These are phyloP conservation scores for Jaculus jaculus DNA, from an alignment of 2,113 vertebrate species.

Conservation along the genomic window DNA sequence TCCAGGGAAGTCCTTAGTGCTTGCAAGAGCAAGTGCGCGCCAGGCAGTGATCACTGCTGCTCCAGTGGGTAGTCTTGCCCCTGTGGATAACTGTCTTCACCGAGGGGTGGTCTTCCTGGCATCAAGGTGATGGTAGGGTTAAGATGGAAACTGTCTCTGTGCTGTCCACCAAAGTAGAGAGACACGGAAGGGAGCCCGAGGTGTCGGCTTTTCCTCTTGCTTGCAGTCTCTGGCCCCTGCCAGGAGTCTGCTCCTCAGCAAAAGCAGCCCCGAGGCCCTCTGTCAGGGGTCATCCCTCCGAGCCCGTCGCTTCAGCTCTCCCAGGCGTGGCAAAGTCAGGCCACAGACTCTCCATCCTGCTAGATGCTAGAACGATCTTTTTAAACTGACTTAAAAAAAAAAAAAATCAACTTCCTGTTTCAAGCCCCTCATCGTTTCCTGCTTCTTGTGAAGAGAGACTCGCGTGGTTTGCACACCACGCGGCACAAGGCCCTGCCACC, in stretches of 20 bases:
- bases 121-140: neutral
- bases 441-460: neutral
- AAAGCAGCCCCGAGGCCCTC: neutral
- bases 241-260: neutral
- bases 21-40: neutral
- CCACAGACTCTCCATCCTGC: neutral
- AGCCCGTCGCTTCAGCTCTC: neutral
- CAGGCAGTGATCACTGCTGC: neutral
- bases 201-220: neutral
- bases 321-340: neutral
- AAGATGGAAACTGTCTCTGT: neutral
- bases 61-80: neutral
- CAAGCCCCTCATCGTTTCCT: neutral
- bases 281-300: neutral
- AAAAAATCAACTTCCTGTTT: neutral
- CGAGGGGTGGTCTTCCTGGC: neutral
- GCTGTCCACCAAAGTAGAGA: neutral
- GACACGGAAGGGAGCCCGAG: neutral
- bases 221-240: neutral
- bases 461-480: neutral
- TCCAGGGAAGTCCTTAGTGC: neutral
- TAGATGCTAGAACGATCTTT: neutral
- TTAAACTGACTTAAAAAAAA: neutral
- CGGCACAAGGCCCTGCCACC: accelerated
- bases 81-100: neutral